A percentile compares a stretch with the other conserved stretches of the same genome.
Conservation (phyloP, 2,888 invertebrate genomes). For the Chironomus tentans region DNA sequence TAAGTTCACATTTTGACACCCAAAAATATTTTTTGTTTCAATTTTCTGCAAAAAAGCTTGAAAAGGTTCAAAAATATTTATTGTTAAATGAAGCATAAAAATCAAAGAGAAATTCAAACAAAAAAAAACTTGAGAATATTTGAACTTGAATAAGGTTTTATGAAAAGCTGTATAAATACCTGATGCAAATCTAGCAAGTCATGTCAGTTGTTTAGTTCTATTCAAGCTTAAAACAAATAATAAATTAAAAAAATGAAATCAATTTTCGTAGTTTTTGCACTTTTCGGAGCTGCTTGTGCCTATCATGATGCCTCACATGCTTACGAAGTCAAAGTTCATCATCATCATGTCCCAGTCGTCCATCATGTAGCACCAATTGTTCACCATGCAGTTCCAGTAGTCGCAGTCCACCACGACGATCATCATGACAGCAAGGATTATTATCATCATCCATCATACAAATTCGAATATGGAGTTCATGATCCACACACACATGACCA, state of each 20-base stretch:
- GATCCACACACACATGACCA: background rate
- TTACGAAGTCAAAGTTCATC: background rate
- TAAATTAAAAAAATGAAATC: background rate
- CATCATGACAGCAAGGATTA: background rate
- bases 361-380: background rate
- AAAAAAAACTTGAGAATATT: no score
- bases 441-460: conserved; percentile 1
- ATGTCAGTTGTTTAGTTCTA: no score
- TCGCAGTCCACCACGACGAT: background rate
- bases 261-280: background rate
- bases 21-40: background rate
- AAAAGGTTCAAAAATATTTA: background rate
- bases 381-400: background rate
- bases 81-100: no score
- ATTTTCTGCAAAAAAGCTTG: background rate
- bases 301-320: background rate
- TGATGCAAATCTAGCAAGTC: no score
- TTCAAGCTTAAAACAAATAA: background rate
- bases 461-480: background rate
- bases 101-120: no score
- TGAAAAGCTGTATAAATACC: no score
- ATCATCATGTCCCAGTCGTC: background rate
- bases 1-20: background rate
- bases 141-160: no score
- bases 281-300: background rate